Conservation (phyloP, 2,888 invertebrate genomes). For the Adelphocoris suturalis region DNA sequence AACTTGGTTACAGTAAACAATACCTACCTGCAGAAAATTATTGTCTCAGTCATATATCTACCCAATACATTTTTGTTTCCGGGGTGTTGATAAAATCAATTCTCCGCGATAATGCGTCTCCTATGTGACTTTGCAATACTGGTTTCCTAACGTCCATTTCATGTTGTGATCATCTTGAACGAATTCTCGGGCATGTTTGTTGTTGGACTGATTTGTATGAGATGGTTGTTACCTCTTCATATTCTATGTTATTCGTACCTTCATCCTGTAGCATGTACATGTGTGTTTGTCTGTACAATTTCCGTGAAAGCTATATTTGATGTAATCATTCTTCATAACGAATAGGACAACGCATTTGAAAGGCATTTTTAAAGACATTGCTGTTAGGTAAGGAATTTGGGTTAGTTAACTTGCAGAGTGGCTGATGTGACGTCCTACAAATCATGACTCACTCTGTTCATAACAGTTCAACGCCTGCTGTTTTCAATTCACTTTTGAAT, state of each 20-base stretch:
- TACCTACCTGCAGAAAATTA: not conserved
- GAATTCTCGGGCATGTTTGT: slow-evolving; percentile 39
- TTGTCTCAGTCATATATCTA: not conserved
- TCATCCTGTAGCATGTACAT: slow-evolving; percentile 11
- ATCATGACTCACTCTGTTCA: too few species aligned
- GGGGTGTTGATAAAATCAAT: not conserved
- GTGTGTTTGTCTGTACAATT: not conserved
- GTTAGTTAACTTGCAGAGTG: too few species aligned
- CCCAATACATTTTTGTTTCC: not conserved
- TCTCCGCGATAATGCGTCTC: too few species aligned
- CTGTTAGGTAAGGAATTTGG: too few species aligned
- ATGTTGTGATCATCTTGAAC: not conserved
- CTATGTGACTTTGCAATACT: not conserved
- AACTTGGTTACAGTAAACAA: too few species aligned
- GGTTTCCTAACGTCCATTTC: not conserved
- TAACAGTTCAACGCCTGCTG: too few species aligned
- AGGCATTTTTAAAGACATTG: too few species aligned
- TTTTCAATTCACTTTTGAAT: too few species aligned
- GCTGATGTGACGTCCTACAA: too few species aligned
- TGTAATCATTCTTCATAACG: too few species aligned
- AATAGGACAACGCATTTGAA: too few species aligned
- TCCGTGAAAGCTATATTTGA: too few species aligned
- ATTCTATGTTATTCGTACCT: not conserved
- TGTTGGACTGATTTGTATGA: not conserved
- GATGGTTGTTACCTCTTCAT: not conserved